These are phyloP conservation scores for Semicossyphus pulcher DNA, from an alignment of 2,113 vertebrate species.

Conservation along the genomic window DNA sequence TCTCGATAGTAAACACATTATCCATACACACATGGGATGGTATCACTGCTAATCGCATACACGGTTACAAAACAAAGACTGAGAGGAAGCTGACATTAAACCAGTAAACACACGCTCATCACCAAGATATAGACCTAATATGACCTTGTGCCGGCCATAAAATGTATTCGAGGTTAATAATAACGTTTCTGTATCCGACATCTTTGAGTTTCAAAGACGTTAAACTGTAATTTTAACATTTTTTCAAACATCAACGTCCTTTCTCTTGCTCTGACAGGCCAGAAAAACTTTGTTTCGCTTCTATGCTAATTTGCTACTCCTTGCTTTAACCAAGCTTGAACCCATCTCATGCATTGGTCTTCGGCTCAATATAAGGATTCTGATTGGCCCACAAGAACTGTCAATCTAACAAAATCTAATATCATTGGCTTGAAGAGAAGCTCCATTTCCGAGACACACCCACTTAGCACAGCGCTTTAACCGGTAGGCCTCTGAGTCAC, in stretches of 20 bases:
- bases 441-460: constrained; percentile 61
- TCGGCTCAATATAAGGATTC: neutral
- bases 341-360: constrained; percentile 44
- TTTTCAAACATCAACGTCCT: neutral
- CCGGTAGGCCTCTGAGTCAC: constrained; percentile 80
- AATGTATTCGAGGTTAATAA: neutral
- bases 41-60: constrained; percentile 1
- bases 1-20: neutral
- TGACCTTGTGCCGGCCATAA: constrained; percentile 13
- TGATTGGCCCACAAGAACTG: constrained; percentile 35
- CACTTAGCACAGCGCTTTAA: constrained; percentile 67
- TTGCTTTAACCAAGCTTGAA: constrained; percentile 35
- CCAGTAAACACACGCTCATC: constrained; percentile 30
- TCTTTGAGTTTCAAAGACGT: neutral
- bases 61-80: constrained; percentile 65
- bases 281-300: constrained; percentile 60
- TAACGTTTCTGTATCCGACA: rapidly evolving
- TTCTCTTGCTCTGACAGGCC: constrained; percentile 26
- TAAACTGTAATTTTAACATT: neutral
- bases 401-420: constrained; percentile 48
- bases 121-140: neutral
- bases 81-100: constrained; percentile 17
- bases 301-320: constrained; percentile 44
- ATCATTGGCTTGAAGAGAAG: constrained; percentile 51
- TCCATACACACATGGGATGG: neutral